Evolutionary conservation across 2,888 invertebrate species (phyloP), one percentile per base, ranked within the genome.

Genomic region (Agapetus fuscipes): DNA sequence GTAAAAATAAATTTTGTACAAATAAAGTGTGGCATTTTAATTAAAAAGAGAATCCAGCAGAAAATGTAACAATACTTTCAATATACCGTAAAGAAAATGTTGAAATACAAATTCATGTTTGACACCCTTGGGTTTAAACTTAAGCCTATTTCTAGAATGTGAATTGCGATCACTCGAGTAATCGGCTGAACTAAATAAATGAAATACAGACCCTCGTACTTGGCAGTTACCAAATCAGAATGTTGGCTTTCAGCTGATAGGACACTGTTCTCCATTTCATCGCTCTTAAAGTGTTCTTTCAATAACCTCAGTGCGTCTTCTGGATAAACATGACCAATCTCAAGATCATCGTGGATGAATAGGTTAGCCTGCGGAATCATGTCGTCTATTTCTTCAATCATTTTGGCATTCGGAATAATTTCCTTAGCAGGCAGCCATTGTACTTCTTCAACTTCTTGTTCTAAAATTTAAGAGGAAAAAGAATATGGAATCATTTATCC

Each of bases 141-240:
- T n/a, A n/a, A n/a, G n/a, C n/a, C n/a, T n/a, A n/a, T n/a, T n/a
- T n/a, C n/a, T n/a, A n/a, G n/a, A n/a, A n/a, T n/a, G n/a, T n/a
- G n/a, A n/a, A n/a, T n/a, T n/a, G n/a, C n/a, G n/a, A n/a, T n/a
- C n/a, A n/a, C n/a, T n/a, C n/a, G n/a, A n/a, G n/a, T n/a, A n/a
- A n/a, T n/a, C n/a, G n/a, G n/a, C n/a, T n/a, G n/a, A n/a, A n/a
- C n/a, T n/a, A n/a, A n/a, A n/a, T n/a, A n/a, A n/a, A n/a, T 14
- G 9, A 17, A 27, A 13, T 17, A 16, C 48, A 34, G 56, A 80
- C 85, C 87, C 76, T 89, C 89, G 68, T 89, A 89, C 53, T 78
- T 72, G 6, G 81, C 82, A 27, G 80, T 68, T 37, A 86, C 58
- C 35, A 88, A 65, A 64, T 89, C 89, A 7, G 84, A 82, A 53